Conservation (phyloP, 2,113 vertebrate genomes). For the Plecturocebus donacophilus region DNA sequence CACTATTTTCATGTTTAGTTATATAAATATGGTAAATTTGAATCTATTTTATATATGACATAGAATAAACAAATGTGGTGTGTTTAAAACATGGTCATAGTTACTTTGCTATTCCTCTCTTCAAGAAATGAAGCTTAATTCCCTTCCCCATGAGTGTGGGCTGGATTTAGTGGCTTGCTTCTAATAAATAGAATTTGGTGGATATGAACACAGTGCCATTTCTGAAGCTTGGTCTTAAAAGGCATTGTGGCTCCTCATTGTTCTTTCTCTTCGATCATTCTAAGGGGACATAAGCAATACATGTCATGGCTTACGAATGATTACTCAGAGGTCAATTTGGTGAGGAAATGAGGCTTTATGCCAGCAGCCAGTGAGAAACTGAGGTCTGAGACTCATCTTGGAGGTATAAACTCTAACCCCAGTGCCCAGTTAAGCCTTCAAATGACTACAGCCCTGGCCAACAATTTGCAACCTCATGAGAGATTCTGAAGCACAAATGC, state of each 20-base stretch:
- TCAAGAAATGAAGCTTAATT: background rate
- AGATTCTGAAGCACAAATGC: background rate
- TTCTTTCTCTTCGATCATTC: background rate
- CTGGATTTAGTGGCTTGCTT: background rate
- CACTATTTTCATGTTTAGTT: background rate
- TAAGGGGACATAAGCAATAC: background rate
- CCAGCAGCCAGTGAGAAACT: background rate
- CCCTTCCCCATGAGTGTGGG: background rate
- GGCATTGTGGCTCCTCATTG: background rate
- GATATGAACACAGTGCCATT: background rate
- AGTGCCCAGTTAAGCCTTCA: background rate
- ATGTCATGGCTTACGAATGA: background rate
- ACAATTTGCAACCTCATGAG: background rate
- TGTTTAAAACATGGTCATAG: background rate
- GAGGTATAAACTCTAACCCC: background rate
- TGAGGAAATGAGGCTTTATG: background rate
- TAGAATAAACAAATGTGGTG: background rate
- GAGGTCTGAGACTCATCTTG: background rate
- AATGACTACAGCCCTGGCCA: background rate
- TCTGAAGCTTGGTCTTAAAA: background rate
- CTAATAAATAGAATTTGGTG: background rate
- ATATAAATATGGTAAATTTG: background rate
- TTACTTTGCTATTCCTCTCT: background rate
- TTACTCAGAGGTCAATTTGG: background rate
- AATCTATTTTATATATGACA: background rate